A percentile compares a stretch with the other conserved stretches of the same genome.
phyloP scores from a whole-genome alignment of 2,888 invertebrate species.

The Harpalus rubripes region DNA sequence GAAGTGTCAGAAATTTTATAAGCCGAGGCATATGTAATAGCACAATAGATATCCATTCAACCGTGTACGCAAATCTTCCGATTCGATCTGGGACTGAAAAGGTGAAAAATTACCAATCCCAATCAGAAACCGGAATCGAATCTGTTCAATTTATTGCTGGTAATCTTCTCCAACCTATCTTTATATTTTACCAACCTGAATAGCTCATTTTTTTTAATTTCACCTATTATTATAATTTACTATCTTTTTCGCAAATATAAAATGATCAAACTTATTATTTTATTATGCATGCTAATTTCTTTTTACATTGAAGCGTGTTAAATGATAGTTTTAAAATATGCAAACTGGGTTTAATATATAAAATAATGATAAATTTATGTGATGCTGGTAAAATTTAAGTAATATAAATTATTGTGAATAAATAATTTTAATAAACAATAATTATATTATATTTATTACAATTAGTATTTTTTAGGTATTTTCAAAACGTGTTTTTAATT shows the following conservation, averaged over 20 bases:
- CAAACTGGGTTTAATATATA: constrained; percentile 5
- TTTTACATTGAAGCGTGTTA: not conserved
- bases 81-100: constrained; percentile 32
- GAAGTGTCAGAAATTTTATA: constrained; percentile 19
- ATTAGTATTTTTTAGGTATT: too few species aligned
- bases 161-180: constrained; percentile 18
- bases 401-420: too few species aligned
- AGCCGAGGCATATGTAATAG: constrained; percentile 12
- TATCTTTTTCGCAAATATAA: constrained; percentile 13
- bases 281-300: not conserved
- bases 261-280: not conserved
- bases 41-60: constrained; percentile 10
- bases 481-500: too few species aligned
- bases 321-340: not conserved
- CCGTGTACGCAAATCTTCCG: constrained; percentile 40
- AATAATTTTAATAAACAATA: too few species aligned
- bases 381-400: too few species aligned
- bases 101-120: constrained; percentile 33
- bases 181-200: constrained; percentile 26
- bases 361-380: too few species aligned
- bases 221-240: constrained; percentile 32
- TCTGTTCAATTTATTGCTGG: constrained; percentile 29
- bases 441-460: too few species aligned
- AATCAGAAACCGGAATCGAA: constrained; percentile 38
- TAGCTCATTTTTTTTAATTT: constrained; percentile 34